Evolutionary conservation across 2,888 invertebrate species (phyloP).

Genomic region (Pristionchus arcanus): DNA sequence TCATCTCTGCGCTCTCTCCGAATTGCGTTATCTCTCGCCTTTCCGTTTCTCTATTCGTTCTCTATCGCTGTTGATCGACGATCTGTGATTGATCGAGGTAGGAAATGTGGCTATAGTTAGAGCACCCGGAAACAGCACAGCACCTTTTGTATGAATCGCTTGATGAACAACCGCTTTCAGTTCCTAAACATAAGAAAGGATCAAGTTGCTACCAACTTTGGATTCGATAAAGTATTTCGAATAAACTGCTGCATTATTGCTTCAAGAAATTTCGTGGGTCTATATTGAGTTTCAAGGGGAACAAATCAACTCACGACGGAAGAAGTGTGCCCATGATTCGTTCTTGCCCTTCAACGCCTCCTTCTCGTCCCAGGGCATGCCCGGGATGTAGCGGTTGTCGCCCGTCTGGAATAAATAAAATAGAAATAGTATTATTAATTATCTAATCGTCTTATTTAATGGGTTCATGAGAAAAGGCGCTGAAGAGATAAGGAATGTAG

Average conservation of each 20-base stretch:
- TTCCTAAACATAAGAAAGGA: no score
- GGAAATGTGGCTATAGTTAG: background rate
- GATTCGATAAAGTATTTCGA: no score
- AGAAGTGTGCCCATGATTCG: conserved; percentile 50
- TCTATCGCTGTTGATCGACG: background rate
- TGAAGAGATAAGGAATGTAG: background rate
- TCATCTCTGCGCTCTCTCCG: background rate
- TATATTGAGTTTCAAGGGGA: background rate
- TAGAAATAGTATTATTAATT: no score
- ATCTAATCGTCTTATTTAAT: no score
- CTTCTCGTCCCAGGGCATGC: conserved; percentile 47
- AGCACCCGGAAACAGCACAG: background rate
- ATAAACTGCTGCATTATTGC: no score
- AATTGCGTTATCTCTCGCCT: background rate
- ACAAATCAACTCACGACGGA: conserved; percentile 18
- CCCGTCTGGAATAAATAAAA: background rate
- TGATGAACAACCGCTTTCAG: background rate
- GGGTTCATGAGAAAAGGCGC: no score
- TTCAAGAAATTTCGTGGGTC: no score
- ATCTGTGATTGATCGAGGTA: conserved; percentile 20
- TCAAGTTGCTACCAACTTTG: no score
- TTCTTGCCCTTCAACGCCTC: conserved; percentile 46
- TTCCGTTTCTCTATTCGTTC: background rate
- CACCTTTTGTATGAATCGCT: background rate
- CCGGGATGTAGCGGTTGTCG: conserved; percentile 39